A percentile compares a stretch with the other conserved stretches of the same genome.
Evolutionary conservation across 2,113 vertebrate species (phyloP).

Genomic region (Heterochromis multidens): DNA sequence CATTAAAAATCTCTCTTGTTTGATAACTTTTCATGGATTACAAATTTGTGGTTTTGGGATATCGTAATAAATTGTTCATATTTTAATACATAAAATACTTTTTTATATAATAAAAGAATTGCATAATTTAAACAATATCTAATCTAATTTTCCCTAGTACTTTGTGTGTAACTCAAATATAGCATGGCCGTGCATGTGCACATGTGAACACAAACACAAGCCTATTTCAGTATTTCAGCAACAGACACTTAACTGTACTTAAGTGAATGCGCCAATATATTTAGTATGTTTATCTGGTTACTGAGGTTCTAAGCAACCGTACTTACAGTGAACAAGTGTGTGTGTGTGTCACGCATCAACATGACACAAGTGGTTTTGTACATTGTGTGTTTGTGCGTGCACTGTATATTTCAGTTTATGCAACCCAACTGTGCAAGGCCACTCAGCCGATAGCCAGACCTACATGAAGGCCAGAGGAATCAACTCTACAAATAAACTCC

Average conservation of each 20-base stretch:
- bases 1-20: not conserved
- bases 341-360: not conserved
- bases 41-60: not conserved
- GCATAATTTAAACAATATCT: not conserved
- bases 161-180: not conserved
- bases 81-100: not conserved
- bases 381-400: not conserved
- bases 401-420: not conserved
- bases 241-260: slow-evolving; percentile 49
- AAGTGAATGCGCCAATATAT: slow-evolving; percentile 42
- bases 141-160: not conserved
- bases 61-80: not conserved
- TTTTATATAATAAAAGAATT: not conserved
- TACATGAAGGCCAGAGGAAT: slow-evolving; percentile 33
- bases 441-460: slow-evolving; percentile 41
- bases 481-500: slow-evolving; percentile 49
- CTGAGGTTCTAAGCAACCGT: slow-evolving; percentile 49
- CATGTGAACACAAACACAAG: not conserved
- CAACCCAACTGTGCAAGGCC: slow-evolving; percentile 8
- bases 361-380: not conserved
- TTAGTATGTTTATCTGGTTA: slow-evolving; percentile 58
- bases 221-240: slow-evolving; percentile 47
- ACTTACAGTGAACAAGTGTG: not conserved
- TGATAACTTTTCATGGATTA: not conserved
- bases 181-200: not conserved